Evolutionary conservation across 2,888 invertebrate genomes (phyloP).

Genomic region (Leptinotarsa juncta): DNA sequence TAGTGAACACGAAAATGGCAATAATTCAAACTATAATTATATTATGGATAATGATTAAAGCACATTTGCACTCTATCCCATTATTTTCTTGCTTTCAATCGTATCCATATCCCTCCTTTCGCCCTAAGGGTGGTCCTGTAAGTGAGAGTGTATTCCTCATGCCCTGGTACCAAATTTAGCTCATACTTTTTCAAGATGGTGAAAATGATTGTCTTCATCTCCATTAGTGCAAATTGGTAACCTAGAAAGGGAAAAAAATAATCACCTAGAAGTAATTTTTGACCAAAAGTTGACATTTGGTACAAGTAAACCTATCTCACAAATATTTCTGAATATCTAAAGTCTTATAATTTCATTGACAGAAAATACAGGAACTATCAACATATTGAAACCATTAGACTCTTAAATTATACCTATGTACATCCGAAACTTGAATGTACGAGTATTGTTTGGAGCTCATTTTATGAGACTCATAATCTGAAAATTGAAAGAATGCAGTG

Average conservation of each 20-base stretch:
- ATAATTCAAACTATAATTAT: not conserved
- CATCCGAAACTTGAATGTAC: too few species aligned
- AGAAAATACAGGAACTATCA: too few species aligned
- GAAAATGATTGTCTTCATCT: conserved; percentile 72
- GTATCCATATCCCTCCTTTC: conserved; percentile 71
- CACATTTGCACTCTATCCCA: not conserved
- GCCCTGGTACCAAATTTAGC: conserved; percentile 66
- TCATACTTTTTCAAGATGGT: conserved; percentile 68
- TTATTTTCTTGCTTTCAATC: conserved; percentile 62
- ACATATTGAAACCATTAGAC: too few species aligned
- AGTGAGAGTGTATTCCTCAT: conserved; percentile 66
- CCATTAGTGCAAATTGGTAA: conserved; percentile 71
- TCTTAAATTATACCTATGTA: too few species aligned
- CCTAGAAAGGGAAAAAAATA: conserved; percentile 59
- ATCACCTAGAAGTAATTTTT: not conserved
- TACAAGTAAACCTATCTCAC: too few species aligned
- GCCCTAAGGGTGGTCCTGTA: conserved; percentile 71
- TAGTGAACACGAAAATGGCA: not conserved
- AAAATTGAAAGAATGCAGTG: too few species aligned
- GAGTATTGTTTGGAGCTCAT: too few species aligned
- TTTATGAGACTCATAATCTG: too few species aligned
- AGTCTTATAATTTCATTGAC: too few species aligned
- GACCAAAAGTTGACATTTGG: too few species aligned
- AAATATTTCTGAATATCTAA: too few species aligned
- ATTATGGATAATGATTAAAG: not conserved